phyloP scores from a whole-genome alignment of 2,797 vertebrate genomes.

The Peromyscus attwateri region DNA sequence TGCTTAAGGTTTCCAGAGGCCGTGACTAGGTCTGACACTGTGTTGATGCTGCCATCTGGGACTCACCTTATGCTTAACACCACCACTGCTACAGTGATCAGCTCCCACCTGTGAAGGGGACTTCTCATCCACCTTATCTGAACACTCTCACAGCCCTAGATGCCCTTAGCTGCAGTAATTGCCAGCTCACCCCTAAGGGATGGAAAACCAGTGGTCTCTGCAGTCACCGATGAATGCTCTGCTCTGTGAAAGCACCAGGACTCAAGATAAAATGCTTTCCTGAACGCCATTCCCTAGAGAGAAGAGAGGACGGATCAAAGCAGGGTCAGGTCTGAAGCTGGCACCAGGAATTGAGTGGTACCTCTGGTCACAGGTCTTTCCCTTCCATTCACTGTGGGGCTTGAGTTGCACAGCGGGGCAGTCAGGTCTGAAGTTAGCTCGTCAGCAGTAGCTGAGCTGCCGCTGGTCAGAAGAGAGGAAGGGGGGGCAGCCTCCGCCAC shows the following conservation, averaged over 20 bases:
- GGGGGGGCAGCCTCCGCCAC: not conserved
- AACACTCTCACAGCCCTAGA: not conserved
- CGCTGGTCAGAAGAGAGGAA: not conserved
- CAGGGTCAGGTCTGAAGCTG: not conserved
- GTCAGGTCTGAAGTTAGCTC: not conserved
- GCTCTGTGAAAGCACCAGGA: not conserved
- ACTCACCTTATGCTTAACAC: not conserved
- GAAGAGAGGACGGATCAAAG: not conserved
- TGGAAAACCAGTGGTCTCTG: not conserved
- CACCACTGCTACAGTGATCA: not conserved
- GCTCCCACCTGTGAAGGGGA: too few species aligned
- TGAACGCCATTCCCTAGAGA: not conserved
- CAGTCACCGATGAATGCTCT: not conserved
- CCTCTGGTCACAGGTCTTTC: not conserved
- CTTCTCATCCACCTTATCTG: not conserved
- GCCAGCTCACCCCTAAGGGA: not conserved
- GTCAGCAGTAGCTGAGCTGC: slow-evolving; percentile 30
- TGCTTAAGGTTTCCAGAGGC: not conserved
- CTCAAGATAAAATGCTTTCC: not conserved
- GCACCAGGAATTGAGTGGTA: not conserved
- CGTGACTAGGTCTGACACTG: not conserved
- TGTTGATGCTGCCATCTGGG: not conserved
- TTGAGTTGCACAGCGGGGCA: not conserved
- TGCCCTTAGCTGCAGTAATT: not conserved
- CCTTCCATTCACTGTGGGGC: not conserved